Conservation (phyloP, 2,888 invertebrate genomes). For the Piscicola geometra region DNA sequence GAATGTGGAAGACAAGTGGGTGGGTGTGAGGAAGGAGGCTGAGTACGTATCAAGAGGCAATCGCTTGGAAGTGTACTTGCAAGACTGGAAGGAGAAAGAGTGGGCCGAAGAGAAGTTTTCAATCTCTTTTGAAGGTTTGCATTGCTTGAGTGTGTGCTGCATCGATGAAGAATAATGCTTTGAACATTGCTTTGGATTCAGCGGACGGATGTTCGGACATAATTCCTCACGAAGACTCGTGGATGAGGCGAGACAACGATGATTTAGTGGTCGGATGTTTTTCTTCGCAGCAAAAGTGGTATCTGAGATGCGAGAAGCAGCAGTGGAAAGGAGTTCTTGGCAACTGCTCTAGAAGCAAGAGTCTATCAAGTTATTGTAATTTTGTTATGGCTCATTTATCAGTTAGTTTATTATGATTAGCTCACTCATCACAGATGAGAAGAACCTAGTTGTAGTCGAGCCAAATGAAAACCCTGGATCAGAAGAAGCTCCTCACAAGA, state of each 20-base stretch:
- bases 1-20: background rate
- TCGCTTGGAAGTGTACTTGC: background rate
- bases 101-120: constrained; percentile 6
- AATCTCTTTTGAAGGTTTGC: constrained; percentile 7
- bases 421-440: background rate
- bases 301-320: constrained; percentile 35
- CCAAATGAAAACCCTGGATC: background rate
- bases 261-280: constrained; percentile 37
- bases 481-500: background rate
- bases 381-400: background rate
- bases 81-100: background rate
- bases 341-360: constrained; percentile 36
- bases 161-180: background rate
- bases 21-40: too few relatives aligned
- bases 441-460: background rate
- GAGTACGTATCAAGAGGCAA: background rate
- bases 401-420: background rate
- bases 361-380: background rate
- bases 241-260: constrained; percentile 38
- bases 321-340: constrained; percentile 39
- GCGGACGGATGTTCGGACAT: constrained; percentile 39
- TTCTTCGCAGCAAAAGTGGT: constrained; percentile 37
- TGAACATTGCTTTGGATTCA: background rate
- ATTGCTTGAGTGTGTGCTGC: background rate
- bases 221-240: constrained; percentile 35